phyloP scores from a whole-genome alignment of 2,113 vertebrate species.

The Polypterus senegalus region DNA sequence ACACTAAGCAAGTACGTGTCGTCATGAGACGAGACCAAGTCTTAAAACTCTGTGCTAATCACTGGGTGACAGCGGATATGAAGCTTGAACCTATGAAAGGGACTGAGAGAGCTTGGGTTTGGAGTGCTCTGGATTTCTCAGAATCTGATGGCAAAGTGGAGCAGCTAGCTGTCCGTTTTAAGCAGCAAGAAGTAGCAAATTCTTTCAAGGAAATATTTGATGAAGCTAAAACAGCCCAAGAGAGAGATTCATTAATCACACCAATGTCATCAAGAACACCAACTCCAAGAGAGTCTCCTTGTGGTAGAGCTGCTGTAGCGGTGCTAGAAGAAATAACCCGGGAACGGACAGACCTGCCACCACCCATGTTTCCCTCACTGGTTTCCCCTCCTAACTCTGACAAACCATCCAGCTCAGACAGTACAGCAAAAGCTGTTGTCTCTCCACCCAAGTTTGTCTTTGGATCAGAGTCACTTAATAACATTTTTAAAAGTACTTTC shows the following conservation, averaged over 20 bases:
- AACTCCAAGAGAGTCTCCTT: conserved; percentile 52
- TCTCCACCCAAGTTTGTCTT: conserved; percentile 94
- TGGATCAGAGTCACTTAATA: conserved; percentile 76
- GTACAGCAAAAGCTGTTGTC: conserved; percentile 61
- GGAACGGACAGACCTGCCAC: conserved; percentile 59
- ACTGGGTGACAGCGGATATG: conserved; percentile 75
- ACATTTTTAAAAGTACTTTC: conserved; percentile 73
- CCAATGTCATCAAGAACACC: conserved; percentile 41
- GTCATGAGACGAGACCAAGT: conserved; percentile 96
- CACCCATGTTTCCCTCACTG: conserved; percentile 28
- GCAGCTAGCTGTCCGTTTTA: conserved; percentile 86
- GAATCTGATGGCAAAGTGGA: conserved; percentile 79
- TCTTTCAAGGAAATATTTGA: conserved; percentile 82
- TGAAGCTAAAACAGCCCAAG: conserved; percentile 69
- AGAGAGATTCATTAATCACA: conserved; percentile 55
- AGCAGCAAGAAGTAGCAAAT: conserved; percentile 78
- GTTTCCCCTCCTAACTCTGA: conserved; percentile 23
- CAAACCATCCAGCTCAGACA: conserved; percentile 34
- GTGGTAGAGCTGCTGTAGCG: conserved; percentile 74
- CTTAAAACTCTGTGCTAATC: conserved; percentile 92
- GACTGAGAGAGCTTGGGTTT: conserved; percentile 83
- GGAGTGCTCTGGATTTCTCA: conserved; percentile 86
- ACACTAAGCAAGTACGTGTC: conserved; percentile 75
- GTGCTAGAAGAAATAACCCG: conserved; percentile 81
- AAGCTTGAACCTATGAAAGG: conserved; percentile 88